Evolutionary conservation across 2,113 vertebrate species (phyloP), one percentile per base, ranked within the genome.

Genomic region (Myiozetetes cayanensis): DNA sequence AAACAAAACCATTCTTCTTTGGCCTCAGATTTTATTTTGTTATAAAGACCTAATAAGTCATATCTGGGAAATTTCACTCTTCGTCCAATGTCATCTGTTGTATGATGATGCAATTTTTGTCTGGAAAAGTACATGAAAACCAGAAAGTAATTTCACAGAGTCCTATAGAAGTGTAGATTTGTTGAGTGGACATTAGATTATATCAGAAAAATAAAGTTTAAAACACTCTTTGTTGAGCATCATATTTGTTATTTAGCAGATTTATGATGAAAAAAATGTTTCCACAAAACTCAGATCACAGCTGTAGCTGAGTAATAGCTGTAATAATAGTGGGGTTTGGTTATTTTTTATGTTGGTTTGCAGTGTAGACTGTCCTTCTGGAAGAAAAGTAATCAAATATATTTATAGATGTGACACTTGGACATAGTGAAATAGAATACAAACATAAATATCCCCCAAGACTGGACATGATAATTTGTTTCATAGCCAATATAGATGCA

Each of bases 191-290:
- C 41, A 30, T 43, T 68, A 73, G n/a, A 91, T 55, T 6, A n/a
- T 81, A 87, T 28, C 66, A 84, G 81, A 94, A 96, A 96, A 96
- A 93, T 72, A 63, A 86, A 80, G 43, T 68, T 91, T 77, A 56
- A 72, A 2, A 72, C 59, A 76, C 8, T 25, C 87, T 72, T 76
- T 79, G 11, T 77, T 62, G 35, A 67, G 27, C n/a, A 53, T 70
- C 18, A 10, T 71, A 82, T 89, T 79, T 67, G 41, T 82, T 73
- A 79, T n/a, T 92, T 79, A 76, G 43, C 8, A 75, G 55, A 81
- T 83, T 82, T 43, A 79, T 67, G 61, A 87, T 56, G 39, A 30
- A 83, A 65, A 78, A 82, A 75, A 7, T 10, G 10, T 43, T 89
- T 87, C 43, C 44, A 39, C 30, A 72, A 52, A 77, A 31, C 44